Evolutionary conservation across 2,113 vertebrate species (phyloP).

Genomic region (Pelecanus crispus): DNA sequence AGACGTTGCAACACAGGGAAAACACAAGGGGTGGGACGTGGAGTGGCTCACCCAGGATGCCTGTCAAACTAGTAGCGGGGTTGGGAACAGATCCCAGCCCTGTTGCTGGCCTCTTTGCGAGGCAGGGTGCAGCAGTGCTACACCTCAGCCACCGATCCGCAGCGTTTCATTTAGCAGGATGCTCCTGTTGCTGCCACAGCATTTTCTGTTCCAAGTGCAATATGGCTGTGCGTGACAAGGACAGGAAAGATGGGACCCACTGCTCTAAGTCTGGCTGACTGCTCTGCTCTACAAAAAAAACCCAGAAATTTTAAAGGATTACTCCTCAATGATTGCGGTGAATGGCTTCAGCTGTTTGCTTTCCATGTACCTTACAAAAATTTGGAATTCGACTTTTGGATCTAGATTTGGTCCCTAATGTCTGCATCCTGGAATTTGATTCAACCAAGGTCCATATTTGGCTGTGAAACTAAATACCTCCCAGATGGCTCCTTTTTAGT

Average conservation of each 20-base stretch:
- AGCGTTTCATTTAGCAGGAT: neutral
- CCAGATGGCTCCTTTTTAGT: neutral
- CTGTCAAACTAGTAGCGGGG: rapidly evolving
- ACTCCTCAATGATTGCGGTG: too few species aligned
- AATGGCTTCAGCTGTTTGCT: neutral
- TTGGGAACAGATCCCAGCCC: neutral
- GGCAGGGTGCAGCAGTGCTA: neutral
- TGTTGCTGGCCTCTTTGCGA: rapidly evolving
- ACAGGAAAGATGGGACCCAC: neutral
- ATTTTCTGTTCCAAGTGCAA: neutral
- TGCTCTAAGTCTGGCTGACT: neutral
- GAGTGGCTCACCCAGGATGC: rapidly evolving
- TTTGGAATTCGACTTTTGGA: neutral
- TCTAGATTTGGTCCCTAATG: neutral
- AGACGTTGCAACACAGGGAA: rapidly evolving
- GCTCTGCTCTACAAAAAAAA: neutral
- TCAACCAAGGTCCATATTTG: neutral
- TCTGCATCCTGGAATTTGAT: neutral
- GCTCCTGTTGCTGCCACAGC: rapidly evolving
- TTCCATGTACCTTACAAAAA: neutral
- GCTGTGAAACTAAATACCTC: neutral
- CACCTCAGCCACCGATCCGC: rapidly evolving
- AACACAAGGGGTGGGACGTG: neutral
- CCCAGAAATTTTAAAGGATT: neutral
- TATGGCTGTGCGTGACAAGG: neutral